Percentiles rank a stretch among this genome's conserved stretches.
Evolutionary conservation across 2,113 vertebrate species (phyloP).

Genomic region (Tinamus guttatus): DNA sequence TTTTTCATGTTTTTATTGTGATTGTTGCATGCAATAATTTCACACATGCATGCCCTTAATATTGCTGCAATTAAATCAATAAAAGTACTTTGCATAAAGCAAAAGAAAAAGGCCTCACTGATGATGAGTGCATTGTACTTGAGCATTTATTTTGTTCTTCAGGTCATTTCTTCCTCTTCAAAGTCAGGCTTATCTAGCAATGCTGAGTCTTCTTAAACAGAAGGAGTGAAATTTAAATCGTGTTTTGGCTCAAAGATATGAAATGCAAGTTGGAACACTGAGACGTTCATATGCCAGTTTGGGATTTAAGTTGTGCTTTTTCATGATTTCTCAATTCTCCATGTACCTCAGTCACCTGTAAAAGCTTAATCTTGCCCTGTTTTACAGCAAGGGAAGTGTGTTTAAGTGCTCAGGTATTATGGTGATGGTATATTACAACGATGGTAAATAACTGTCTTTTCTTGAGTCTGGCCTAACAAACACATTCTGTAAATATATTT

Average conservation of each 20-base stretch:
- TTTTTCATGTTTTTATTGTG: not conserved
- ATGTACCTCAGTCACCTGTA: fast-evolving
- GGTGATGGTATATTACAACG: not conserved
- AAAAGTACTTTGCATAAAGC: not conserved
- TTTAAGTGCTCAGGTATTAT: not conserved
- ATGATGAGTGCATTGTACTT: not conserved
- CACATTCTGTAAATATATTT: not conserved
- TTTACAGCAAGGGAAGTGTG: not conserved
- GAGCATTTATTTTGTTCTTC: conserved; percentile 1
- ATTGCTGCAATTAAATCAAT: conserved; percentile 23
- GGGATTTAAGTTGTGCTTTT: not conserved
- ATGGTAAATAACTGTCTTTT: not conserved
- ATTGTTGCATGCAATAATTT: conserved; percentile 5
- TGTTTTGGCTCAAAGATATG: not conserved
- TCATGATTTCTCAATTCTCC: not conserved
- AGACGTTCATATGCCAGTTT: not conserved
- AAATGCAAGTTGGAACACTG: conserved; percentile 1
- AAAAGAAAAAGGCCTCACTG: not conserved
- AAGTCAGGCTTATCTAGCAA: not conserved
- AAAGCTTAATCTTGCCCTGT: not conserved
- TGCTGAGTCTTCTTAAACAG: not conserved
- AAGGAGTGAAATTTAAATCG: not conserved
- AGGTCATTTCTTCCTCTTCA: not conserved
- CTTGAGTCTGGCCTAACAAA: not conserved
- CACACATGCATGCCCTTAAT: conserved; percentile 17